These are phyloP conservation scores for Margaritifera margaritifera DNA, from an alignment of 2,888 invertebrate genomes.

Conservation along the genomic window DNA sequence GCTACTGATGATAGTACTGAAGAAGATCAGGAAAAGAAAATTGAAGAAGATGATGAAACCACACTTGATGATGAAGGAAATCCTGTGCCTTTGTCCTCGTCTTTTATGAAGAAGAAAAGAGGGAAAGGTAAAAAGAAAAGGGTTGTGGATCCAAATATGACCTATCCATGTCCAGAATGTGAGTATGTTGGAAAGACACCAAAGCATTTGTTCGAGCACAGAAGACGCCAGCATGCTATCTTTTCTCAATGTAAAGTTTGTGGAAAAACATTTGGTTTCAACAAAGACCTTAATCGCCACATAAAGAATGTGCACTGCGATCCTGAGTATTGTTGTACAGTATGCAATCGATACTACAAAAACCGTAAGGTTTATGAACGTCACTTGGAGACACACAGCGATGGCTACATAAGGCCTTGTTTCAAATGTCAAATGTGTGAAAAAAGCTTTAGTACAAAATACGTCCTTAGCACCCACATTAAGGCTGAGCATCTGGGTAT, in stretches of 20 bases:
- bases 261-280: slow-evolving; percentile 51
- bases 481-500: slow-evolving; percentile 60
- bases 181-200: slow-evolving; percentile 41
- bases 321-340: slow-evolving; percentile 50
- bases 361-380: slow-evolving; percentile 42
- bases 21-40: slow-evolving; percentile 5
- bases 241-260: slow-evolving; percentile 52
- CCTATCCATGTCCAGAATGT: slow-evolving; percentile 44
- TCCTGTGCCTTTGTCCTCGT: background rate
- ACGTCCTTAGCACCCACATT: slow-evolving; percentile 54
- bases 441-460: slow-evolving; percentile 58
- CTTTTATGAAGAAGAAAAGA: slow-evolving; percentile 7
- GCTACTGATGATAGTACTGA: slow-evolving; percentile 5
- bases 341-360: slow-evolving; percentile 60
- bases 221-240: slow-evolving; percentile 47
- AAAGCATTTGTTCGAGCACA: slow-evolving; percentile 47
- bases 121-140: background rate
- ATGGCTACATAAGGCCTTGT: slow-evolving; percentile 51
- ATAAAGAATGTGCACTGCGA: slow-evolving; percentile 41
- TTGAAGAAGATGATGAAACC: slow-evolving; percentile 17
- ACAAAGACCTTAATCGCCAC: slow-evolving; percentile 55
- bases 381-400: slow-evolving; percentile 53
- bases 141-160: slow-evolving; percentile 14
- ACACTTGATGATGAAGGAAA: background rate
- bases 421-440: slow-evolving; percentile 57